Evolutionary conservation across 2,888 invertebrate species (phyloP).

Genomic region (Creontiades dilutus): DNA sequence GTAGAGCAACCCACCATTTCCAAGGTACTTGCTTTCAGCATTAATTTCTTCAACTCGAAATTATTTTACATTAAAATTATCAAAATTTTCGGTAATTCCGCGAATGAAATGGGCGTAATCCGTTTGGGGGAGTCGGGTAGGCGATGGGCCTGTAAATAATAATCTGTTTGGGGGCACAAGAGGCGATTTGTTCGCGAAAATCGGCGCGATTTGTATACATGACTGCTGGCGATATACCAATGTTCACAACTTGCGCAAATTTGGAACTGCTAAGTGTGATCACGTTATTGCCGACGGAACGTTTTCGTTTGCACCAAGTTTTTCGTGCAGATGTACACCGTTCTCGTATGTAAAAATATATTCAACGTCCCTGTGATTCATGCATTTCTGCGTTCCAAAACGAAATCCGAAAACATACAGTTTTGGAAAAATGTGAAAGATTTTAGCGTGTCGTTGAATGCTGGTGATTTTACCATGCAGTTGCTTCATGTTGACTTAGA

Average conservation of each 20-base stretch:
- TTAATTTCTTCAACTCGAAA: too few species aligned
- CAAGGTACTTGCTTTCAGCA: too few species aligned
- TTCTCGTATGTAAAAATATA: neutral
- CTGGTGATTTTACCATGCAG: neutral
- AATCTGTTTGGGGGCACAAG: too few species aligned
- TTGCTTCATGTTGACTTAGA: neutral
- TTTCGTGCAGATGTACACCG: neutral
- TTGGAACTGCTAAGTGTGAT: neutral
- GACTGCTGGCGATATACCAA: neutral
- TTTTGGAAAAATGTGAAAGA: neutral
- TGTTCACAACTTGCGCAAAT: constrained; percentile 17
- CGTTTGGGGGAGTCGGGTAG: too few species aligned
- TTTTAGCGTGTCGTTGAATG: neutral
- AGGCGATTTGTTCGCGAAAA: neutral
- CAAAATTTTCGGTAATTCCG: too few species aligned
- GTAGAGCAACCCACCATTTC: too few species aligned
- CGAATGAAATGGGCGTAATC: too few species aligned
- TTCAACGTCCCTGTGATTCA: neutral
- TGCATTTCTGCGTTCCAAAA: neutral
- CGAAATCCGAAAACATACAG: neutral
- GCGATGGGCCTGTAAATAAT: too few species aligned
- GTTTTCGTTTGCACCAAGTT: constrained; percentile 1
- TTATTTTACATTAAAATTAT: too few species aligned
- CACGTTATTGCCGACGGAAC: neutral
- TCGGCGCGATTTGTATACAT: constrained; percentile 11